Conservation (phyloP, 1,140 invertebrate species). For the Achatina immaculata region DNA sequence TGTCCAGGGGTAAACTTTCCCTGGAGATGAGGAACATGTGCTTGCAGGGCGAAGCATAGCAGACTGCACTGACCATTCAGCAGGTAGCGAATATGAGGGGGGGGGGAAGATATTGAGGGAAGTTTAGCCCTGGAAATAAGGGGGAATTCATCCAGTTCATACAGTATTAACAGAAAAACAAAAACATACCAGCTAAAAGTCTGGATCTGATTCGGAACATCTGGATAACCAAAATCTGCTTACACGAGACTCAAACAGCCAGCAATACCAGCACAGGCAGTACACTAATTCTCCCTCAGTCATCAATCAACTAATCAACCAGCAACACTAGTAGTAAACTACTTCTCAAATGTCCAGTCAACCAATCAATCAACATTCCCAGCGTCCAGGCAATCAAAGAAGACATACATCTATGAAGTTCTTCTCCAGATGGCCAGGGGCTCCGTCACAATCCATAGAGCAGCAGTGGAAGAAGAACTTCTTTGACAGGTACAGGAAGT, state of each 20-base stretch:
- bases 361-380: not conserved
- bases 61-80: no score
- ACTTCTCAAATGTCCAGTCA: not conserved
- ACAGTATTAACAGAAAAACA: no score
- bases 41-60: no score
- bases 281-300: not conserved
- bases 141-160: no score
- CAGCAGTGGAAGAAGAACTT: conserved; percentile 37
- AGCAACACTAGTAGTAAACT: not conserved
- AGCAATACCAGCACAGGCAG: not conserved
- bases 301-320: not conserved
- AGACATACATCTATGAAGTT: conserved; percentile 20
- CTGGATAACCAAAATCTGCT: not conserved
- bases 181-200: no score
- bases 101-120: no score
- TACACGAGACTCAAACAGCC: not conserved
- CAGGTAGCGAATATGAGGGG: no score
- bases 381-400: not conserved
- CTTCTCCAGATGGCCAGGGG: conserved; percentile 30
- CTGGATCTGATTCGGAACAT: no score
- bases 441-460: conserved; percentile 28
- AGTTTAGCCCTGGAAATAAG: no score
- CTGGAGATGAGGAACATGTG: no score
- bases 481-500: conserved; percentile 37
- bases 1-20: no score